These are phyloP conservation scores for Centruroides sculpturatus DNA, from an alignment of 1,140 invertebrate species.

Conservation along the genomic window DNA sequence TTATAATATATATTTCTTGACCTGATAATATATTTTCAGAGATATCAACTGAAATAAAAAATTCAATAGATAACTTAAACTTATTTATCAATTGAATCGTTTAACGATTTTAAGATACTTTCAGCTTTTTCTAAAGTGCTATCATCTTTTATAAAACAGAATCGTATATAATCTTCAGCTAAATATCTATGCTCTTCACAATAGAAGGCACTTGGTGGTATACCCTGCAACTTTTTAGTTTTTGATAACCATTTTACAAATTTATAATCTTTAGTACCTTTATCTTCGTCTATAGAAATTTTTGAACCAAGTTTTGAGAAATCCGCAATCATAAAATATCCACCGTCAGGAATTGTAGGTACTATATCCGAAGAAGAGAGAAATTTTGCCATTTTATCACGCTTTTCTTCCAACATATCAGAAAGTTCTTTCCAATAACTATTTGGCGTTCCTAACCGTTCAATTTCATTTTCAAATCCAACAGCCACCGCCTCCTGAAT, in stretches of 20 bases:
- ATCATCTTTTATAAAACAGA: constrained; percentile 87
- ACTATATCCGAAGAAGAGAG: constrained; percentile 59
- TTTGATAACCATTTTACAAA: constrained; percentile 93
- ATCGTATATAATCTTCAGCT: constrained; percentile 71
- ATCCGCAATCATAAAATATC: constrained; percentile 93
- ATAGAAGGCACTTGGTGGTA: constrained; percentile 92
- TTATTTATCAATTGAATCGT: constrained; percentile 19
- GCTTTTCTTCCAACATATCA: constrained; percentile 60
- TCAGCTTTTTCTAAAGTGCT: constrained; percentile 54
- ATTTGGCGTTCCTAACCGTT: constrained; percentile 49
- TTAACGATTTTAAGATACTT: constrained; percentile 46
- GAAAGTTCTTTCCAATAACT: constrained; percentile 74
- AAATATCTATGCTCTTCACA: constrained; percentile 60
- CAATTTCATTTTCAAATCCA: constrained; percentile 74
- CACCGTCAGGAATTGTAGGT: constrained; percentile 85
- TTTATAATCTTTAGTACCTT: constrained; percentile 57
- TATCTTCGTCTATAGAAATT: constrained; percentile 21
- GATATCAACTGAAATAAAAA: no score
- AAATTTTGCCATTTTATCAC: constrained; percentile 58
- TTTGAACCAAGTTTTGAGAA: constrained; percentile 52
- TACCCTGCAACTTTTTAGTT: constrained; percentile 80
- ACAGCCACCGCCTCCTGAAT: constrained; percentile 77
- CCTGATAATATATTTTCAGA: no score
- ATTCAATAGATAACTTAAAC: no score
- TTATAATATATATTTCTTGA: no score